Base-by-base conservation (phyloP, 2,113 vertebrate species). In the Apodemus speciosus region DNA sequence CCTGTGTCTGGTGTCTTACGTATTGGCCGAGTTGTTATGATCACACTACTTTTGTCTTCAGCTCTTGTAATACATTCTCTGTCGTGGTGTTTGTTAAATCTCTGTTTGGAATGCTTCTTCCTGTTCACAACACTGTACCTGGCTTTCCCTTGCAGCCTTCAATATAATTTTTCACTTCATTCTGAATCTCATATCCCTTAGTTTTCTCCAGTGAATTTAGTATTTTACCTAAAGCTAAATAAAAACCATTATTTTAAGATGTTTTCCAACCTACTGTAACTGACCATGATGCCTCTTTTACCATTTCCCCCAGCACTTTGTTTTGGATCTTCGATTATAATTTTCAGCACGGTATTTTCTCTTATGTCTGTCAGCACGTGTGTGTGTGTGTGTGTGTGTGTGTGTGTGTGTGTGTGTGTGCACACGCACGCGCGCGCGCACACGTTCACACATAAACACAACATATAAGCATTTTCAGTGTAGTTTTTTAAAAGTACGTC, bases 171-270 rank as follows among this genome's bases (percentile, higher is more conserved):
- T 62, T 91, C 51, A n/a, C 18, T 53, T 85, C 35, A 40, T 0
- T 62, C 68, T 81, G 43, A 25, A 9, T 89, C 81, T 83, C 9
- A 53, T 10, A 79, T n/a, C 32, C 21, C 4, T 66, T 90, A 58
- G 56, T 40, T 56, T 15, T 90, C 32, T 32, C 77, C 69, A 56
- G 0, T 1, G 15, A 58, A 10, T 35, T 84, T 27, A 11, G 9
- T 69, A 69, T 84, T 89, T 94, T 79, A 40, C 64, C 23, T 9
- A 95, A 94, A 80, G 9, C 35, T 76, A 91, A 79, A 95, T 60
- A 51, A 66, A 66, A 64, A 71, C 38, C 38, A 15, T 73, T 80
- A 72, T 77, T 62, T 71, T 90, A 76, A 40, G 11, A 87, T 51
- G 10, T 13, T 49, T 71, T 95, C 58, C 23, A 72, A 15, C 35